phyloP scores from a whole-genome alignment of 1,140 invertebrate genomes.

The Geopemphigus sp. region DNA sequence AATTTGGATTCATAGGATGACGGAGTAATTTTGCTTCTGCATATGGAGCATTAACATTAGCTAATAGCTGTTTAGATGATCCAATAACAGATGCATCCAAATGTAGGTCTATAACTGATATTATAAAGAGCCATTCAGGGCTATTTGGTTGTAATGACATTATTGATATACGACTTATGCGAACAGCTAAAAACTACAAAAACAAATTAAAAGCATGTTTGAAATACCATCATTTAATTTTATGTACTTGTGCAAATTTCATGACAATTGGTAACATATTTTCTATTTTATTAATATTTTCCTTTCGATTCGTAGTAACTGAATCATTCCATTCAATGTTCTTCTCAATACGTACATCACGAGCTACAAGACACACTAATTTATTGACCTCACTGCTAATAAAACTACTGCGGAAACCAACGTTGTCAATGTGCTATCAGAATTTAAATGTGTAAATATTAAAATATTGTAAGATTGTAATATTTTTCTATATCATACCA shows the following conservation, averaged over 20 bases:
- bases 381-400: constrained; percentile 87
- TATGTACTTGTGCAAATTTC: constrained; percentile 70
- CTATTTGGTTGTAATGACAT: constrained; percentile 65
- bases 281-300: constrained; percentile 51
- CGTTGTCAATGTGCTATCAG: constrained; percentile 78
- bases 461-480: not conserved
- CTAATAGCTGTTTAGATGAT: constrained; percentile 69
- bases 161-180: constrained; percentile 77
- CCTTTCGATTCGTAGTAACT: constrained; percentile 43
- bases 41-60: constrained; percentile 57
- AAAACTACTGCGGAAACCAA: constrained; percentile 83
- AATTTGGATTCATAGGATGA: constrained; percentile 50
- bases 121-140: constrained; percentile 70
- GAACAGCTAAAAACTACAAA: constrained; percentile 77
- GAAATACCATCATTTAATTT: not conserved
- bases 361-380: constrained; percentile 77
- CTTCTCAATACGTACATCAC: constrained; percentile 81
- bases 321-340: constrained; percentile 59
- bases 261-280: constrained; percentile 54
- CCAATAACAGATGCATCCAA: constrained; percentile 74
- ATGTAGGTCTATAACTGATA: constrained; percentile 71
- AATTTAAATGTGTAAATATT: not conserved
- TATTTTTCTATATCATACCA: not conserved
- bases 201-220: constrained; percentile 46
- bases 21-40: constrained; percentile 55